Evolutionary conservation across 2,888 invertebrate species (phyloP).

Genomic region (Glyphotaelius pellucidus): DNA sequence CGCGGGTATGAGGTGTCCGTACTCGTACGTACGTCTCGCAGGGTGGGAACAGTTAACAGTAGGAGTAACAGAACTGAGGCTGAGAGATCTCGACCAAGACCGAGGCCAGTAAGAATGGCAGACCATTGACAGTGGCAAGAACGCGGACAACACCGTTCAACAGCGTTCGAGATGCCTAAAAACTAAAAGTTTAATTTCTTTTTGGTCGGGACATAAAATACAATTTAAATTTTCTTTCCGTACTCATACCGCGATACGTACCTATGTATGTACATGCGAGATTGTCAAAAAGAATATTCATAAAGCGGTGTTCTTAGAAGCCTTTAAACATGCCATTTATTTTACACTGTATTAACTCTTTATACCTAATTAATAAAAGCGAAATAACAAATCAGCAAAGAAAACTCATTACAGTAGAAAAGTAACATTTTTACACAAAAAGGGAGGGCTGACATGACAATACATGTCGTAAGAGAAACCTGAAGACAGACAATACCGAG

Average conservation of each 20-base stretch:
- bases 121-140: not conserved
- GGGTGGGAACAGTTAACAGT: not conserved
- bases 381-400: constrained; percentile 56
- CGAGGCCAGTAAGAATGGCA: not conserved
- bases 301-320: constrained; percentile 63
- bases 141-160: not conserved
- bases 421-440: constrained; percentile 59
- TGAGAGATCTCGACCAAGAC: no score
- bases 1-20: not conserved
- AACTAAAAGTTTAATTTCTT: constrained; percentile 40
- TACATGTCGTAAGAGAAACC: constrained; percentile 59
- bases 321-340: constrained; percentile 64
- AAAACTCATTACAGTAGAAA: constrained; percentile 54
- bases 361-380: constrained; percentile 58
- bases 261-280: constrained; percentile 63
- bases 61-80: not conserved
- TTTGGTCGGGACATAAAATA: constrained; percentile 64
- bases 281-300: constrained; percentile 63
- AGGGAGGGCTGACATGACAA: constrained; percentile 28
- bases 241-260: constrained; percentile 59
- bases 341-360: constrained; percentile 59
- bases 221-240: constrained; percentile 51
- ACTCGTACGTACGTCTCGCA: not conserved
- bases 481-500: constrained; percentile 40
- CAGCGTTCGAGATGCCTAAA: not conserved